Evolutionary conservation across 2,888 invertebrate species (phyloP).

Genomic region (Ariolimax columbianus): DNA sequence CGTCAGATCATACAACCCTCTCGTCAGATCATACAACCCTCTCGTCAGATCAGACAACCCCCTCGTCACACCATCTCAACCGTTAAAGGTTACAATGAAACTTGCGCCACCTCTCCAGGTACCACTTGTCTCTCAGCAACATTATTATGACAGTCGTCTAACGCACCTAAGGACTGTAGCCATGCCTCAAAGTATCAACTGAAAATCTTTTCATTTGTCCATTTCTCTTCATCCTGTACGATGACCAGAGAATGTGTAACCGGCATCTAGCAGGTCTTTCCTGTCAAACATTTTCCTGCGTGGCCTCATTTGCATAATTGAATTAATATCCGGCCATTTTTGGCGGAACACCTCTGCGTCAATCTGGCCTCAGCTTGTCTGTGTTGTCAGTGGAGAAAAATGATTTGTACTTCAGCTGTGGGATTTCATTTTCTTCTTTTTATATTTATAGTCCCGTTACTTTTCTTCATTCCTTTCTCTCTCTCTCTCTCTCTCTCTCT

Average conservation of each 20-base stretch:
- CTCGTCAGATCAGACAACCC: too few relatives aligned
- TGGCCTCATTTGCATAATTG: slow-evolving; percentile 25
- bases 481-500: slow-evolving; percentile 24
- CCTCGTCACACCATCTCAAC: too few relatives aligned
- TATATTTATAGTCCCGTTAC: not conserved
- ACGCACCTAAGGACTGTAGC: not conserved
- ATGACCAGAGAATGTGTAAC: not conserved
- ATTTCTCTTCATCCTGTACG: not conserved
- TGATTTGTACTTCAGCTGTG: not conserved
- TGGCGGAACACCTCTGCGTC: not conserved
- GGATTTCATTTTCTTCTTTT: not conserved
- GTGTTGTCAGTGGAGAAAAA: not conserved
- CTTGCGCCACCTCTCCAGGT: too few relatives aligned
- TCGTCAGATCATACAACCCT: too few relatives aligned
- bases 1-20: too few relatives aligned
- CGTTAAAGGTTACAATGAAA: too few relatives aligned
- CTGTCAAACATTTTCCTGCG: not conserved
- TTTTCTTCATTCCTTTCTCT: not conserved
- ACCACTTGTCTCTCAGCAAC: too few relatives aligned
- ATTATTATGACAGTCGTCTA: too few relatives aligned
- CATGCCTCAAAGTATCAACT: not conserved
- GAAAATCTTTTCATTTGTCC: not conserved
- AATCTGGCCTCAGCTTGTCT: not conserved
- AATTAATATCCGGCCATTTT: slow-evolving; percentile 18
- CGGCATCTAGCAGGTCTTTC: not conserved